Evolutionary conservation across 2,113 vertebrate genomes (phyloP).

Genomic region (Tychaedon coryphoeus): DNA sequence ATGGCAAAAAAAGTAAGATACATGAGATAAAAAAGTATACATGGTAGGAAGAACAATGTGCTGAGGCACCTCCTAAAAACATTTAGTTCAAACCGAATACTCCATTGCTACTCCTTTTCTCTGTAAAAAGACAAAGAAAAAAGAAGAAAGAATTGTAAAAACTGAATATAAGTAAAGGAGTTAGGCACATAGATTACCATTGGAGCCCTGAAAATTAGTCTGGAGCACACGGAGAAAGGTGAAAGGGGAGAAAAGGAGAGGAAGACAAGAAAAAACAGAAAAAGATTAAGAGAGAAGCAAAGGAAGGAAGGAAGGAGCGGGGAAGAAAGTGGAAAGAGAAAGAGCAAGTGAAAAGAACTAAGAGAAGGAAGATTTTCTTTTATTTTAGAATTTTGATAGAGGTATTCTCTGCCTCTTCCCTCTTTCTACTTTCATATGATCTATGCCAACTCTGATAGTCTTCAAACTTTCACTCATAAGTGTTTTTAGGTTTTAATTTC

Average conservation of each 20-base stretch:
- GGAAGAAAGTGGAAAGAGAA: rapidly evolving
- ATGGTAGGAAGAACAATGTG: neutral
- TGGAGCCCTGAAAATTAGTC: neutral
- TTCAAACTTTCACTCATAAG: neutral
- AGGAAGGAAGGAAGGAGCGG: rapidly evolving
- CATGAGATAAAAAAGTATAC: neutral
- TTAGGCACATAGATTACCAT: neutral
- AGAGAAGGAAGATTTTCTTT: neutral
- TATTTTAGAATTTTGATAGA: neutral
- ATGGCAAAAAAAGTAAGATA: neutral
- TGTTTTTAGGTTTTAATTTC: neutral
- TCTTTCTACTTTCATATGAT: neutral
- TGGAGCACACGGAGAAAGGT: neutral
- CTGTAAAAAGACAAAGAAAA: neutral
- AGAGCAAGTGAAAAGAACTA: rapidly evolving
- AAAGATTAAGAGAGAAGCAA: neutral
- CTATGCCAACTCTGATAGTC: neutral
- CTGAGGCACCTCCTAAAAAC: neutral
- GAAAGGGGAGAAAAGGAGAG: neutral
- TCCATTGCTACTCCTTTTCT: neutral
- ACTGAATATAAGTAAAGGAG: neutral
- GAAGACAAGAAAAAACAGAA: neutral
- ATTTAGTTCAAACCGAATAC: neutral
- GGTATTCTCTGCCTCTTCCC: neutral
- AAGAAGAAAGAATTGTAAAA: neutral